These are phyloP conservation scores for Mesorhabditis sp. DNA, from an alignment of 2,888 invertebrate species.

Conservation along the genomic window DNA sequence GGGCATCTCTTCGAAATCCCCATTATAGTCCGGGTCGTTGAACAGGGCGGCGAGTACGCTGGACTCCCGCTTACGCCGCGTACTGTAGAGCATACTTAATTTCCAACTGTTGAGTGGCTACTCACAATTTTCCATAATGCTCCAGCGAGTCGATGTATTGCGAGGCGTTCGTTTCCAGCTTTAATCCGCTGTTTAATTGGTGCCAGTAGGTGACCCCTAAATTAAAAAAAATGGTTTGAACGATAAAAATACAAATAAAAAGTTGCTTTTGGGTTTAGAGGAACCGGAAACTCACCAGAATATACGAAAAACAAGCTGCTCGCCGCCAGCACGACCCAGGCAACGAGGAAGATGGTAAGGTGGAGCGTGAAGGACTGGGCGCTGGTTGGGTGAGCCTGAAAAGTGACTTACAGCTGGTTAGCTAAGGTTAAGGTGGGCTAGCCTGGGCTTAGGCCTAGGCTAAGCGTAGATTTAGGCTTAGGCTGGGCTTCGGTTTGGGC, in stretches of 20 bases:
- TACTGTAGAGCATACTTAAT: neutral
- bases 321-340: neutral
- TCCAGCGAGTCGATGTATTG: too few species aligned
- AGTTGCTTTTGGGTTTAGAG: neutral
- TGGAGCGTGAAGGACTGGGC: neutral
- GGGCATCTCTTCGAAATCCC: neutral
- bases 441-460: too few species aligned
- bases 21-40: neutral
- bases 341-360: neutral
- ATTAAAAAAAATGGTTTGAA: neutral
- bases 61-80: neutral
- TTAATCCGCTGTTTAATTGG: neutral
- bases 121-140: too few species aligned
- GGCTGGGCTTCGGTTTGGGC: too few species aligned
- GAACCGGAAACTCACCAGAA: neutral
- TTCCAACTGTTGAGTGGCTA: too few species aligned
- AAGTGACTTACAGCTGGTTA: neutral
- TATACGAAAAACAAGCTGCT: neutral
- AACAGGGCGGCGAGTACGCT: conserved; percentile 1
- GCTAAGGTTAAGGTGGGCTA: too few species aligned
- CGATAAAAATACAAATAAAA: neutral
- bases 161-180: neutral
- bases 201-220: neutral
- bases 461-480: too few species aligned
- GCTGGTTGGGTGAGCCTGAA: neutral